Conservation (phyloP, 2,797 vertebrate genomes). For the Loriculus beryllinus region DNA sequence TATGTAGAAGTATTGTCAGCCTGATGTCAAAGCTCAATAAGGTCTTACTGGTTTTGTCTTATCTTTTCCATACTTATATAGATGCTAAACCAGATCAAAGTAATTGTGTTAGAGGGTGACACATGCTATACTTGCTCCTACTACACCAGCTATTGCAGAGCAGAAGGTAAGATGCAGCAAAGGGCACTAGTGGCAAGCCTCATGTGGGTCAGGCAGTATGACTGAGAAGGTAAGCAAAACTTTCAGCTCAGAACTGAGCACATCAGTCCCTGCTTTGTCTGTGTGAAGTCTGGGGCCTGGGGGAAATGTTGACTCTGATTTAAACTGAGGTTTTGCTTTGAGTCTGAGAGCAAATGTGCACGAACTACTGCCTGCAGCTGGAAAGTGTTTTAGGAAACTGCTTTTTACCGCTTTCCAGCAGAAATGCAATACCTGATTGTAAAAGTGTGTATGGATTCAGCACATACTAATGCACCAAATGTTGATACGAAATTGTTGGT, state of each 20-base stretch:
- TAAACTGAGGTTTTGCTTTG: not conserved
- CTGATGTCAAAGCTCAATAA: not conserved
- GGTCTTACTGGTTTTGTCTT: not conserved
- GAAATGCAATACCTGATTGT: not conserved
- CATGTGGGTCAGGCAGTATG: accelerated
- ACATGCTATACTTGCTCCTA: accelerated
- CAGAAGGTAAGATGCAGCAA: not conserved
- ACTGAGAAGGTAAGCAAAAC: not conserved
- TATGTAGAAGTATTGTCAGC: not conserved
- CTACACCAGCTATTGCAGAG: accelerated
- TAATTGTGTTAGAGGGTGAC: not conserved
- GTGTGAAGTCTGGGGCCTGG: not conserved
- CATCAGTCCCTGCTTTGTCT: not conserved
- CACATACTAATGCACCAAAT: not conserved
- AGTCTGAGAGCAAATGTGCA: not conserved
- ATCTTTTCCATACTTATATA: not conserved
- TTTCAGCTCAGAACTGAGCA: not conserved
- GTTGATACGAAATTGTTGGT: not conserved
- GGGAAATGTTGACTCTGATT: not conserved
- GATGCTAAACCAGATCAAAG: not conserved
- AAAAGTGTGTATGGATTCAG: not conserved
- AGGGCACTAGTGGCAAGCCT: not conserved
- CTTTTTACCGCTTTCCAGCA: not conserved
- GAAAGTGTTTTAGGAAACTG: not conserved
- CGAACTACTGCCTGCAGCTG: not conserved